Base-by-base conservation (phyloP, 2,113 vertebrate genomes). In the Halichoeres trimaculatus region DNA sequence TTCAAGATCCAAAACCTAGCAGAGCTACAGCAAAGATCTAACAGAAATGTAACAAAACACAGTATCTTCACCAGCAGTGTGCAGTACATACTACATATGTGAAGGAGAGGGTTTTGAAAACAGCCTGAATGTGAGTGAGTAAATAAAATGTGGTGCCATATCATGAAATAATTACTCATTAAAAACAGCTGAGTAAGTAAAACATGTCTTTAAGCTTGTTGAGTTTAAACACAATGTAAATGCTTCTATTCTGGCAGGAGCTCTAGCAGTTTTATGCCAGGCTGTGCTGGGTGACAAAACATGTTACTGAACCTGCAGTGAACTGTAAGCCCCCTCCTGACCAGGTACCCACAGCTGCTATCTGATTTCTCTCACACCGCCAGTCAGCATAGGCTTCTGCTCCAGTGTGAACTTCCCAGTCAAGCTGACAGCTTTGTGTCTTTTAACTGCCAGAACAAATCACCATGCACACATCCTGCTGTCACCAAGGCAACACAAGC, bases 401-500 rank as follows among this genome's bases (percentile, higher is more conserved):
- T 80, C 84, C 50, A 17, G 36, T 30, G 72, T 81, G 80, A 78
- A 84, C 75, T 81, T 70, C 70, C 52, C 62, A 57, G 79, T 78
- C 68, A 47, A 66, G 67, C 61, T 43, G 73, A 82, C 81, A 84
- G 81, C 73, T 74, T 35, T 13, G 76, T 78, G 70, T 89, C 85
- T 65, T 72, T 84, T 78, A 85, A 84, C 78, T 73, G 71, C 85
- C 64, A 73, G 70, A 76, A 81, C 74, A 62, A 82, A 87, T 87
- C 85, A 70, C 60, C 16, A 48, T 34, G 40, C 81, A 71, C 83
- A 78, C 74, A 70, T 82, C 80, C 75, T 71, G 66, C 80, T 75
- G 81, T 92, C 86, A 70, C 83, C 90, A 84, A 43, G 86, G 80
- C 88, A 88, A 89, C 87, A 53, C 62, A 2, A 66, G 58, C 55